Percentiles rank a stretch among this genome's conserved stretches.
These are phyloP conservation scores for Macrotus californicus DNA, from an alignment of 2,113 vertebrate genomes.

Conservation along the genomic window DNA sequence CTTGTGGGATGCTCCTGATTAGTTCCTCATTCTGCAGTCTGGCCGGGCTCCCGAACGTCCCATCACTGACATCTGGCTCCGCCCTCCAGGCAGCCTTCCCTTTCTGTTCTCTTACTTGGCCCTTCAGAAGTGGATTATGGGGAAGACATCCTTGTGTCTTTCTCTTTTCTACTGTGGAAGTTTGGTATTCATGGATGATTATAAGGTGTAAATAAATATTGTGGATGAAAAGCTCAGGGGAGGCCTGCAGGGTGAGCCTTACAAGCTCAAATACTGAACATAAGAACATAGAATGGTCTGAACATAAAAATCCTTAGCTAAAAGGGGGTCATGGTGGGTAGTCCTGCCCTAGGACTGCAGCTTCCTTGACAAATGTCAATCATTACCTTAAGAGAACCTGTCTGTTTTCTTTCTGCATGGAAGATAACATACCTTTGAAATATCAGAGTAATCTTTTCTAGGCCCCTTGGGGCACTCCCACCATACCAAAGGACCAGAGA, in stretches of 20 bases:
- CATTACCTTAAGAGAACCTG: neutral
- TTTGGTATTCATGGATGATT: neutral
- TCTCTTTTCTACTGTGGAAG: neutral
- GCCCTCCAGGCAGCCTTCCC: neutral
- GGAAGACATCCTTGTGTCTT: neutral
- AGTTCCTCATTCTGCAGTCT: neutral
- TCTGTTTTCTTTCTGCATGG: neutral
- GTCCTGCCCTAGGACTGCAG: neutral
- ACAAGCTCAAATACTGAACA: neutral
- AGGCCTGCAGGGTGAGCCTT: neutral
- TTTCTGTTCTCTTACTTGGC: neutral
- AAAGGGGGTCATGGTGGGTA: neutral
- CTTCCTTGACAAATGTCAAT: neutral
- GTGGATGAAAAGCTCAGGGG: neutral
- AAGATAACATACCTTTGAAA: neutral
- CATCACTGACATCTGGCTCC: neutral
- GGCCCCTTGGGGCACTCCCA: neutral
- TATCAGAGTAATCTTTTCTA: neutral
- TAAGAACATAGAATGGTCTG: neutral
- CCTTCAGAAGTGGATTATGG: neutral
- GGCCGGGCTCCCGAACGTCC: neutral
- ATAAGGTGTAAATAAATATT: neutral
- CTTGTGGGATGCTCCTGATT: neutral
- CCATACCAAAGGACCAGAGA: neutral
- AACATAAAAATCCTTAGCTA: neutral